A percentile compares a stretch with the other conserved stretches of the same genome.
Evolutionary conservation across 2,113 vertebrate genomes (phyloP).

Genomic region (Odontophorus gujanensis): DNA sequence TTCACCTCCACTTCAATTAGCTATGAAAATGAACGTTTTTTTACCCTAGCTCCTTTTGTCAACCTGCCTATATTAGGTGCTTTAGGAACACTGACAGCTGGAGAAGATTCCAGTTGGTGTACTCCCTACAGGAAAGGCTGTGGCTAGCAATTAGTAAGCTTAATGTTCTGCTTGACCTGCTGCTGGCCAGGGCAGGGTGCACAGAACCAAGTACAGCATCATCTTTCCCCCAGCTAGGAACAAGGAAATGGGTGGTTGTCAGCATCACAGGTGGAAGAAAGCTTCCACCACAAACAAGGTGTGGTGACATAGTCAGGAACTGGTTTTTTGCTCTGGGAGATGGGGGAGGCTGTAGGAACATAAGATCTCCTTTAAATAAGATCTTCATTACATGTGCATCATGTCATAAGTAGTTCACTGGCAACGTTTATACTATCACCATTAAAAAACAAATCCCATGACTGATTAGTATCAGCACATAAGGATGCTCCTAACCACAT

Average conservation of each 20-base stretch:
- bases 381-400: not conserved
- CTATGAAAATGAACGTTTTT: not conserved
- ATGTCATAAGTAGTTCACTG: not conserved
- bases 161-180: not conserved
- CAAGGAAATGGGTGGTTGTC: not conserved
- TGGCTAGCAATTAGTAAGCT: not conserved
- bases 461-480: not conserved
- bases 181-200: not conserved
- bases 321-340: not conserved
- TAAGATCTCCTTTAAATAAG: not conserved
- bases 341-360: not conserved
- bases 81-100: not conserved
- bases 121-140: not conserved
- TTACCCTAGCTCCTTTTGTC: not conserved
- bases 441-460: not conserved
- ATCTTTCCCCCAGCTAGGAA: not conserved
- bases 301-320: not conserved
- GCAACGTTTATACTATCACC: not conserved
- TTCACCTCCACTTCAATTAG: constrained; percentile 11
- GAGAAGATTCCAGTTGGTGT: not conserved
- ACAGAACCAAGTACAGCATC: not conserved
- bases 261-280: not conserved
- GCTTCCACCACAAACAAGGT: not conserved
- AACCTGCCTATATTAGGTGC: not conserved
- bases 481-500: not conserved